Evolutionary conservation across 2,113 vertebrate species (phyloP).

Genomic region (Hypanus sabinus): DNA sequence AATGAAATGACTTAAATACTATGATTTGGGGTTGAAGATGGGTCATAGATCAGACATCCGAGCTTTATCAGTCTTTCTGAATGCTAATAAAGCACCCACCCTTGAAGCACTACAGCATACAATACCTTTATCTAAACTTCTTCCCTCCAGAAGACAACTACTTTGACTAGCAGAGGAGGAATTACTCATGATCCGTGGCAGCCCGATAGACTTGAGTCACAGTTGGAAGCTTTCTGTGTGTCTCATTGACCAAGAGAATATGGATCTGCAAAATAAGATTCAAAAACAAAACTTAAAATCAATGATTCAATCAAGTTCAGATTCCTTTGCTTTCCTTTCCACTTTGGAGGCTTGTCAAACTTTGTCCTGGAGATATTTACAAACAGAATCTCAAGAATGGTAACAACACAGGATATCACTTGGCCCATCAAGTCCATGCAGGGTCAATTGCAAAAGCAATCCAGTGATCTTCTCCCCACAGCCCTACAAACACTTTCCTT

Average conservation of each 20-base stretch:
- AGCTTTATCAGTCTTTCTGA: background rate
- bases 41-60: background rate
- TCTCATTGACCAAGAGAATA: background rate
- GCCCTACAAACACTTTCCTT: no score
- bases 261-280: conserved; percentile 2
- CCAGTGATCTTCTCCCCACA: no score
- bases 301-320: background rate
- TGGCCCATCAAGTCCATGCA: no score
- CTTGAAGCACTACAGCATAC: background rate
- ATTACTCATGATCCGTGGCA: conserved; percentile 16
- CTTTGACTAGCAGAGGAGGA: background rate
- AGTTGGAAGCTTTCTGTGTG: background rate
- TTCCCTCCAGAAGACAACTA: conserved; percentile 28
- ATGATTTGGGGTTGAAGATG: background rate
- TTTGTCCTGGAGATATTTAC: background rate
- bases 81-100: background rate
- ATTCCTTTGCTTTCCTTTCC: background rate
- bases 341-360: background rate
- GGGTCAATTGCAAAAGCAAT: no score
- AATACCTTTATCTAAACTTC: conserved; percentile 33
- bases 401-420: no score
- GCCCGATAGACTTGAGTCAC: background rate
- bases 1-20: background rate
- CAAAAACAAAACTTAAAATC: background rate
- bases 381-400: background rate